A percentile compares a stretch with the other conserved stretches of the same genome.
Evolutionary conservation across 2,113 vertebrate species (phyloP).

Genomic region (Lutjanus erythropterus): DNA sequence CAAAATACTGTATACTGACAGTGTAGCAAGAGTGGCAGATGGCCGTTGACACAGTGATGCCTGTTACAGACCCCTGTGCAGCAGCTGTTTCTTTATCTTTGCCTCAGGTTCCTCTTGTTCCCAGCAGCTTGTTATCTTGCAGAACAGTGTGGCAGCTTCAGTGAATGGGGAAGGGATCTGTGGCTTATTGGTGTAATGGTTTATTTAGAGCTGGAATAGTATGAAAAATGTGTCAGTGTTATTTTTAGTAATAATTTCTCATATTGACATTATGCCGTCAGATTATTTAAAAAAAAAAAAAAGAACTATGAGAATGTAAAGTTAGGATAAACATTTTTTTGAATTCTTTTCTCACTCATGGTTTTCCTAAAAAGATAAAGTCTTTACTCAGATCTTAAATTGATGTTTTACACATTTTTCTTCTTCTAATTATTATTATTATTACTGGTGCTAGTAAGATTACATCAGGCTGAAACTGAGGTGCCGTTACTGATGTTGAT

Average conservation of each 20-base stretch:
- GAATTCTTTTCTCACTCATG: neutral
- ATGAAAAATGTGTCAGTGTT: neutral
- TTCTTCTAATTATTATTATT: no score
- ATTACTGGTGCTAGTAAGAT: no score
- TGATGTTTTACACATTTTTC: no score
- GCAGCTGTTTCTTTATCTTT: slow-evolving; percentile 51
- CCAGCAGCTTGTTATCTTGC: slow-evolving; percentile 37
- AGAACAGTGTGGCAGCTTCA: slow-evolving; percentile 38
- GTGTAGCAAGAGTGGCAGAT: slow-evolving; percentile 7
- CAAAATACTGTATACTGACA: slow-evolving; percentile 10
- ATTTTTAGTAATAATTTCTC: neutral
- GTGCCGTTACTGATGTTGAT: no score
- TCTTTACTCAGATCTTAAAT: neutral
- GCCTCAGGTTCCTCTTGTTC: slow-evolving; percentile 40
- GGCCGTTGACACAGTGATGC: neutral
- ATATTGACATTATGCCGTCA: neutral
- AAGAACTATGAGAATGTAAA: neutral
- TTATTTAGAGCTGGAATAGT: slow-evolving; percentile 34
- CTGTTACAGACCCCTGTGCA: slow-evolving; percentile 10
- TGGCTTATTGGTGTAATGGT: slow-evolving; percentile 10
- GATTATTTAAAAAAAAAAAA: no score
- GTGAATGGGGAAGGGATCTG: slow-evolving; percentile 6
- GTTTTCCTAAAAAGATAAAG: neutral
- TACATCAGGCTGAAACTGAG: no score
- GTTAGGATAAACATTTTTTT: neutral